Base-by-base conservation (phyloP, 2,888 invertebrate genomes). In the Caenorhabditis wallacei region DNA sequence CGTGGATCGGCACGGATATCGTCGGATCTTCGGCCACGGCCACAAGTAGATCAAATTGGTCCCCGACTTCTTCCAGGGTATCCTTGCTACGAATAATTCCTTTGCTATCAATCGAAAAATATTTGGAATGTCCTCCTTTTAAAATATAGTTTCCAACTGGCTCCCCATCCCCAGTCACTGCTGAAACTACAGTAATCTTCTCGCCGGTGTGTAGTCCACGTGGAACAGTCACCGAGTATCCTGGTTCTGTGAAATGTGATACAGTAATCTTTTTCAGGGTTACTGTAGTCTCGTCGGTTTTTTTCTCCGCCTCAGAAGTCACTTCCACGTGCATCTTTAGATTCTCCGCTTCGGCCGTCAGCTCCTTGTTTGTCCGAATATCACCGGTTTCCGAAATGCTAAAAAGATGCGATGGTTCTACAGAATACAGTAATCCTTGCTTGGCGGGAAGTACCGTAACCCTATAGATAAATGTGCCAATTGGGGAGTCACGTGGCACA, bases 11-110 rank as follows among this genome's bases (percentile, higher is more conserved):
- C 0, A 59, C 78, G 1, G 30, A 46, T 5, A 82, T 37, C 1
- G 61, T 30, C 1, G 74, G 74, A 69, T 74, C 63, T 1, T 35
- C 18, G 3, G 69, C 46, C 0, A 79, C 18, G 2, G 74, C 74
- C n/a, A 82, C 82, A 5, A 82, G 53, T 4, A 82, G 59, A 40
- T 82, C 82, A 16, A 74, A 64, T 26, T 68, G 68, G 0, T 46
- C 22, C 22, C 56, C 37, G 7, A 48, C 8, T 1, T 68, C 53
- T 2, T 57, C 53, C 8, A 71, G 22, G 1, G 20, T 53, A 7
- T 46, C 40, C 20, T 35, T 22, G 8, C 74, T 72, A 20, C 61
- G 59, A 3, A 82, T 35, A 3, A 69, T 53, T 64, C 82, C 82
- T 8, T 78, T 54, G 4, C 18, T 5, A 37, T 79, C 78, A 11